Evolutionary conservation across 2,888 invertebrate species (phyloP).

Genomic region (Chesias legatella): DNA sequence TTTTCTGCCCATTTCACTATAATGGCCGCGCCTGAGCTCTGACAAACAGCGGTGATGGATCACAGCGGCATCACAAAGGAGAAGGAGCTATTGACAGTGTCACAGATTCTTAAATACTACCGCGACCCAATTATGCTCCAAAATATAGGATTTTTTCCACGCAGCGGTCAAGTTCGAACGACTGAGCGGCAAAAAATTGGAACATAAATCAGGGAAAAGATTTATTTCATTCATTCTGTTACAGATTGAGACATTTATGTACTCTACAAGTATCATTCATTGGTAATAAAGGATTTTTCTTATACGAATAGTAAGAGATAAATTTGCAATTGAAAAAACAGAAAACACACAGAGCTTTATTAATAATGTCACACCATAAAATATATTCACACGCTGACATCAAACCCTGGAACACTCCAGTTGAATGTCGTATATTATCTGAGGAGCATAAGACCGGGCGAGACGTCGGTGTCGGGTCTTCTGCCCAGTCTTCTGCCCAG

Average conservation of each 20-base stretch:
- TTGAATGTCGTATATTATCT: slow-evolving; percentile 32
- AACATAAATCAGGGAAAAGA: slow-evolving; percentile 19
- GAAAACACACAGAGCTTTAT: no score
- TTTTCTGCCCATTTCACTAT: slow-evolving; percentile 70
- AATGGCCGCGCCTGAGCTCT: slow-evolving; percentile 49
- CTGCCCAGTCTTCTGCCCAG: slow-evolving; percentile 36
- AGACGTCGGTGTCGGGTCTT: slow-evolving; percentile 36
- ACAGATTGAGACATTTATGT: slow-evolving; percentile 2
- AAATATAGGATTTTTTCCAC: slow-evolving; percentile 51
- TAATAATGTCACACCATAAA: no score
- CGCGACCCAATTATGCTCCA: slow-evolving; percentile 54
- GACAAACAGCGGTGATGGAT: slow-evolving; percentile 68
- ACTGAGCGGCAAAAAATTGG: slow-evolving; percentile 39
- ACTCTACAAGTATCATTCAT: not conserved
- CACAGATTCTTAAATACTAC: slow-evolving; percentile 24
- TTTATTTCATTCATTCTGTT: slow-evolving; percentile 16
- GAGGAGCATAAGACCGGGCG: slow-evolving; percentile 44
- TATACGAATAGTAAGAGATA: no score
- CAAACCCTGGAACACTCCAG: no score
- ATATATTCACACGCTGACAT: no score
- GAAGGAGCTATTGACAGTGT: slow-evolving; percentile 61
- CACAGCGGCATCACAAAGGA: slow-evolving; percentile 63
- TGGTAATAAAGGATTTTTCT: no score
- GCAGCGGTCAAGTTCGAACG: slow-evolving; percentile 38
- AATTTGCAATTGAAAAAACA: no score